Base-by-base conservation (phyloP, 1,140 invertebrate genomes). In the Drusus annulatus region DNA sequence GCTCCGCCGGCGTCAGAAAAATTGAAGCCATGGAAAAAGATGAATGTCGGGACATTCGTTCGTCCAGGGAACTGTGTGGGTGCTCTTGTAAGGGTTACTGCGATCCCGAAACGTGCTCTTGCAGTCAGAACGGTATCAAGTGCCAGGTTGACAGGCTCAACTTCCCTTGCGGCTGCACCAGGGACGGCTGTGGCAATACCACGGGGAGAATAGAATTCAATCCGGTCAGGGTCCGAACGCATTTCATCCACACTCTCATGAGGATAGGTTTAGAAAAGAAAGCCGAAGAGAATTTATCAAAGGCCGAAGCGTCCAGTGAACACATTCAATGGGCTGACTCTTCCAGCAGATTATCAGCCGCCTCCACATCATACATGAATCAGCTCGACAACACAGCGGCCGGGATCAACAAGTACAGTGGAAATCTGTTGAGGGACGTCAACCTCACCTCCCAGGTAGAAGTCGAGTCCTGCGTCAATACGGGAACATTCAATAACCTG, bases 181-280 rank as follows among this genome's bases (percentile, higher is more conserved):
- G 96, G 81, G 97, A 99, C 85, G 96, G 96, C 63, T 99, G 98
- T 88, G 95, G 93, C 45, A 99, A 99, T 88, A 93, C 93, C 3
- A 94, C 94, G 69, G 98, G 98, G 7, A 91, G 98, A 76, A 96
- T 99, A 79, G 98, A 99, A 87, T 99, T 99, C 85, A 98, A 99
- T 89, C 97, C 97, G 0, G 93, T 97, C 31, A 92, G 98, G 75
- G 98, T 99, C 2, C 92, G 97, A 69, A 98, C 97, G n/a, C 98
- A 99, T 89, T 99, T 98, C 85, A 97, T 98, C 82, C 97, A 99
- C 85, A 99, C 98, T 0, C 90, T 99, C 10, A 98, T 99, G 97
- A 92, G 97, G 74, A 87, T 99, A 78, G 96, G 98, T 83, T 88
- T 98, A 80, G 97, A 98, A 87, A 88, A 89, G 86, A 89, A 91